Percentiles rank a stretch among this genome's conserved stretches.
Evolutionary conservation across 2,113 vertebrate genomes (phyloP).

Genomic region (Romanogobio albipinnatus): DNA sequence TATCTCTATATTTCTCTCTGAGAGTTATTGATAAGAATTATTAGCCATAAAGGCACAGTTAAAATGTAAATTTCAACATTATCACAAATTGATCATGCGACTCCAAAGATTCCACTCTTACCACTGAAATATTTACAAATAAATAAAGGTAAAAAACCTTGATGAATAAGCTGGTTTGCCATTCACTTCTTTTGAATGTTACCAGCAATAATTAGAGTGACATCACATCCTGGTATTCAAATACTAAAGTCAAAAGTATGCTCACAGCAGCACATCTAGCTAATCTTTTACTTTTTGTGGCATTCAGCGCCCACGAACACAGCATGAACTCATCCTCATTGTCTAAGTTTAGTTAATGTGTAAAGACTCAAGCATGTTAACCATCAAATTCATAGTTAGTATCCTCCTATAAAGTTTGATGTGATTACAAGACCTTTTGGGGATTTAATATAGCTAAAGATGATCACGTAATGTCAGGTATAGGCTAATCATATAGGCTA

Average conservation of each 20-base stretch:
- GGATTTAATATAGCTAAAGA: neutral
- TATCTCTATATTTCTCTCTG: neutral
- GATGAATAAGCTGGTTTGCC: neutral
- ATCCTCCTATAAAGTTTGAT: neutral
- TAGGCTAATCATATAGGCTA: neutral
- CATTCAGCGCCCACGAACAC: conserved; percentile 49
- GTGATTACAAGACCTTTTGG: neutral
- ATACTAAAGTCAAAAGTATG: conserved; percentile 3
- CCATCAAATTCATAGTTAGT: conserved; percentile 21
- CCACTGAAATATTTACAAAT: neutral
- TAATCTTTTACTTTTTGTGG: conserved; percentile 38
- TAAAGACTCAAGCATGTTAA: conserved; percentile 62
- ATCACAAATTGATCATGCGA: neutral
- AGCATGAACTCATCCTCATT: conserved; percentile 63
- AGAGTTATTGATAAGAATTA: neutral
- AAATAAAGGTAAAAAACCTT: neutral
- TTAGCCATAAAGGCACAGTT: neutral
- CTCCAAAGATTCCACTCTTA: neutral
- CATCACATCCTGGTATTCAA: conserved; percentile 40
- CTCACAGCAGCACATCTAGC: conserved; percentile 1
- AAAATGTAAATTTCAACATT: neutral
- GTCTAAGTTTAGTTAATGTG: conserved; percentile 74
- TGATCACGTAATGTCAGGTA: neutral
- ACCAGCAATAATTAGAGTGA: conserved; percentile 30
- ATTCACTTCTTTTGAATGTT: neutral